Evolutionary conservation across 1,140 invertebrate species (phyloP), one percentile per base, ranked within the genome.

Genomic region (Mactra quadrangularis): DNA sequence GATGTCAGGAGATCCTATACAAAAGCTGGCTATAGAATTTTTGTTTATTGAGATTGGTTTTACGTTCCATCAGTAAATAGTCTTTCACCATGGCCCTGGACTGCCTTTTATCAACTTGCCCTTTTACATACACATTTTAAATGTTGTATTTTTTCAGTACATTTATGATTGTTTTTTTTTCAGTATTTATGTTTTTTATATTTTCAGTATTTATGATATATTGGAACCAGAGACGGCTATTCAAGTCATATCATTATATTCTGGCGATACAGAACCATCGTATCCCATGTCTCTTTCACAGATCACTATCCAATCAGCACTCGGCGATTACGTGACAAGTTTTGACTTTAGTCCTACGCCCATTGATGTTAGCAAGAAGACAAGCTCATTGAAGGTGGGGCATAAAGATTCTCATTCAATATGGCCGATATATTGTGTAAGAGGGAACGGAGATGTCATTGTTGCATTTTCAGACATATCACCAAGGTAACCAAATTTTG

Each of bases 251-350:
- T 68, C 85, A n/a, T 74, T 94, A n/a, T 81, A 87, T 38, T n/a
- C 75, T 0, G 77, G 84, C 13, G 85, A 86, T 29, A 57, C 66
- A 19, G 82, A 83, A 17, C 79, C 78, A 4, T 77, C 83, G 11
- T 52, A 83, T 15, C 64, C 38, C 25, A 38, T 86, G 31, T 90
- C 90, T 13, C 84, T 88, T 19, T 87, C 72, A 31, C 90, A 85
- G 41, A 55, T 85, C 87, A 88, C 89, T 60, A 62, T 90, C 50
- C 82, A 74, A 38, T 94, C 95, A 2, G 95, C 95, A 17, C 94
- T 97, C 3, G 97, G 97, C 0, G 96, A 97, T 83, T 95, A 95
- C 0, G 96, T 96, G 0, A 96, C 97, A 2, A 96, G 96, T 89
- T 97, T 98, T 93, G 96, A 97, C 89, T 96, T 97, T 86, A 95